Conservation (phyloP, 2,888 invertebrate species). For the Drosophila nigritarsus region DNA sequence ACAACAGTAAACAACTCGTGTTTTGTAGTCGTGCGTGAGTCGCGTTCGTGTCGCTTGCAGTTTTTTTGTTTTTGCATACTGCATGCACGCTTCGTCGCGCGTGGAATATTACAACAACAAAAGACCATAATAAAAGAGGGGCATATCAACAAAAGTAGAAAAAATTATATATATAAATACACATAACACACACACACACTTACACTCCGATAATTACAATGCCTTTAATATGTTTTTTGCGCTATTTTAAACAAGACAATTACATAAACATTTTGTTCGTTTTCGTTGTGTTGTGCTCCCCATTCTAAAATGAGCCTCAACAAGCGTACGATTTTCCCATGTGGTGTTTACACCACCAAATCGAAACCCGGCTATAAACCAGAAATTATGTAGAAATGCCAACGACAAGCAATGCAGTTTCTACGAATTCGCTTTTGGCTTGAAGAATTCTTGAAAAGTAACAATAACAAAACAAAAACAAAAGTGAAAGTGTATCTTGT, state of each 20-base stretch:
- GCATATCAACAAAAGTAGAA: slow-evolving; percentile 46
- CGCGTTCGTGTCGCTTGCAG: slow-evolving; percentile 43
- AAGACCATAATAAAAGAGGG: slow-evolving; percentile 15
- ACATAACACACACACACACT: slow-evolving; percentile 5
- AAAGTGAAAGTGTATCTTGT: slow-evolving; percentile 73
- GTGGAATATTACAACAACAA: slow-evolving; percentile 62
- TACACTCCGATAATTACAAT: slow-evolving; percentile 40
- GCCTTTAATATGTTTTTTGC: slow-evolving; percentile 51
- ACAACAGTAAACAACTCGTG: slow-evolving; percentile 23
- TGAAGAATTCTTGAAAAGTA: slow-evolving; percentile 56
- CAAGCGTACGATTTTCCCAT: slow-evolving; percentile 36
- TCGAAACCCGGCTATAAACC: slow-evolving; percentile 61
- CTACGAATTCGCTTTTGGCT: slow-evolving; percentile 42
- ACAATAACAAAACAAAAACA: slow-evolving; percentile 30
- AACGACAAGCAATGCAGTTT: slow-evolving; percentile 40
- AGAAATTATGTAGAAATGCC: slow-evolving; percentile 52
- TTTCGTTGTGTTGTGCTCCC: slow-evolving; percentile 4
- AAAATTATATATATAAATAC: slow-evolving; percentile 36
- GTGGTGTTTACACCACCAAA: slow-evolving; percentile 62
- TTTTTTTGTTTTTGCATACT: slow-evolving; percentile 66
- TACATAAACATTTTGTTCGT: slow-evolving; percentile 55
- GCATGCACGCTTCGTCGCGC: slow-evolving; percentile 65
- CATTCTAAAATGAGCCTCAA: slow-evolving; percentile 28
- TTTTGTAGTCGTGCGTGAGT: slow-evolving; percentile 36
- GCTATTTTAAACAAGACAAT: slow-evolving; percentile 69